Percentiles rank a stretch among this genome's conserved stretches.
phyloP scores from a whole-genome alignment of 2,797 vertebrate genomes.

The Spondyliosoma cantharus region DNA sequence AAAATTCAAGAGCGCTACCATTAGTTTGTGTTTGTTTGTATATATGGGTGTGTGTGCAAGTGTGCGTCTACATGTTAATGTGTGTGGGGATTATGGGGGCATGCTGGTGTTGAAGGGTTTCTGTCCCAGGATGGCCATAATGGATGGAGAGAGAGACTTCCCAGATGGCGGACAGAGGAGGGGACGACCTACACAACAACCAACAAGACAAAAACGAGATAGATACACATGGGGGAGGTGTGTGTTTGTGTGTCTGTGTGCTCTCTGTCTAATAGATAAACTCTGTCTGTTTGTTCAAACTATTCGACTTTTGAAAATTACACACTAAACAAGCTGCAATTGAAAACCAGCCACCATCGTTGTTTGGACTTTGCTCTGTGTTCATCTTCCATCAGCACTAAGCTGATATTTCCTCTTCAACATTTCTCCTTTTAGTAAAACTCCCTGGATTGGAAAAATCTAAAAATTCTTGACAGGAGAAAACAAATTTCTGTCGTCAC shows the following conservation, averaged over 20 bases:
- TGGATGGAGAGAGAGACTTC: conserved; percentile 74
- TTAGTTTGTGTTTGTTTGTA: conserved; percentile 11
- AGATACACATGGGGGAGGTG: conserved; percentile 11
- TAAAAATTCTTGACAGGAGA: no score
- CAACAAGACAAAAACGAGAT: conserved; percentile 54
- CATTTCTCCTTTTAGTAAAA: background rate
- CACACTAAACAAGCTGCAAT: background rate
- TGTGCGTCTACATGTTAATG: conserved; percentile 22
- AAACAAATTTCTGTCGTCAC: no score
- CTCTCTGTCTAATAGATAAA: conserved; percentile 16
- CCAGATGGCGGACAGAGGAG: conserved; percentile 79
- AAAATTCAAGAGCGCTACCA: background rate
- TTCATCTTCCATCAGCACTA: background rate
- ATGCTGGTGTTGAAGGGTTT: conserved; percentile 51
- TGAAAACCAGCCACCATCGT: background rate
- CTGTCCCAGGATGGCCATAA: conserved; percentile 70
- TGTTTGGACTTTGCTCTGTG: background rate
- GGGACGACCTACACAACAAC: conserved; percentile 72
- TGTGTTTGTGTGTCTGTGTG: conserved; percentile 10
- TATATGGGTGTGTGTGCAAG: background rate
- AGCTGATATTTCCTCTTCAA: no score
- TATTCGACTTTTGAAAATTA: background rate
- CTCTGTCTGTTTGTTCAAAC: background rate
- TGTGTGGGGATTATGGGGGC: conserved; percentile 26
- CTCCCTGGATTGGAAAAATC: background rate